A percentile compares a stretch with the other conserved stretches of the same genome.
These are phyloP conservation scores for Camponotus floridanus DNA, from an alignment of 1,140 invertebrate genomes.

Conservation along the genomic window DNA sequence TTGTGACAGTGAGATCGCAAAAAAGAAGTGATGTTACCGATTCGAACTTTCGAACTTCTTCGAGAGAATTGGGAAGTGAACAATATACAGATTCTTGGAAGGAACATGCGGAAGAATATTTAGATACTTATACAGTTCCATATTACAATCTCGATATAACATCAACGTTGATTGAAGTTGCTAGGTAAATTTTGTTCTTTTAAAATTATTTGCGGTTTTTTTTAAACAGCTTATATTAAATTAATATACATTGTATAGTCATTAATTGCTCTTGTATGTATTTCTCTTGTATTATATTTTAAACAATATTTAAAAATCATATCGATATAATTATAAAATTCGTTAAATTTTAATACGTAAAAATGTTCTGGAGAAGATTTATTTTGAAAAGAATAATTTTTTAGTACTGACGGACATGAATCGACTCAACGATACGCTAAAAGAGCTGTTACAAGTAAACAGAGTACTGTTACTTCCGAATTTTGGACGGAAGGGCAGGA, in stretches of 20 bases:
- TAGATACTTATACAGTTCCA: background rate
- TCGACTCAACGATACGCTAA: background rate
- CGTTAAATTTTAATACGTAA: background rate
- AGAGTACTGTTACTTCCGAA: background rate
- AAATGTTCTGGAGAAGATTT: background rate
- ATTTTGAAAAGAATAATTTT: background rate
- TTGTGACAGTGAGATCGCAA: slow-evolving; percentile 7
- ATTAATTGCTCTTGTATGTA: background rate
- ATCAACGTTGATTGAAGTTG: slow-evolving; percentile 33
- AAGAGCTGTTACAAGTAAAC: background rate
- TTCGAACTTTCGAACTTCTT: background rate
- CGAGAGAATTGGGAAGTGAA: background rate
- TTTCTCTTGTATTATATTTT: background rate
- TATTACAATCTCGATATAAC: background rate
- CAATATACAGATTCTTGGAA: background rate
- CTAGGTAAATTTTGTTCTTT: background rate
- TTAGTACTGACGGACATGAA: background rate
- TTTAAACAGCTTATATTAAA: background rate
- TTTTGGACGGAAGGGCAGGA: background rate
- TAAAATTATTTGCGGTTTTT: background rate
- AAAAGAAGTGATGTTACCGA: background rate
- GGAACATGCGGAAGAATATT: background rate
- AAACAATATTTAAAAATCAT: background rate
- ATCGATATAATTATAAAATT: background rate
- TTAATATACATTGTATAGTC: background rate